phyloP scores from a whole-genome alignment of 2,888 invertebrate genomes.

The Lomographa bimaculata region DNA sequence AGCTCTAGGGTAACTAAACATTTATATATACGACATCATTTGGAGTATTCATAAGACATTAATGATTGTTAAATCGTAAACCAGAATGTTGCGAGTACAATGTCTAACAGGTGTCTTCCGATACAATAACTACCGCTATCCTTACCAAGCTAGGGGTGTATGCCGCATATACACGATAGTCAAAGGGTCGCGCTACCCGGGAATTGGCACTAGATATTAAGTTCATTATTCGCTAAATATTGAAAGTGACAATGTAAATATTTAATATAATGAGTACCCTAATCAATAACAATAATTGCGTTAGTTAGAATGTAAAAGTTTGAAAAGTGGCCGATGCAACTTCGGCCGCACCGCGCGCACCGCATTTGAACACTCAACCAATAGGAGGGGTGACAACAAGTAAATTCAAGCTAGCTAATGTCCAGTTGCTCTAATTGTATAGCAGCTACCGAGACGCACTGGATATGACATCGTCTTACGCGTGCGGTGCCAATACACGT shows the following conservation, averaged over 20 bases:
- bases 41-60: conserved; percentile 18
- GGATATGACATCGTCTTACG: no score
- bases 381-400: conserved; percentile 47
- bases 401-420: conserved; percentile 39
- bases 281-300: conserved; percentile 68
- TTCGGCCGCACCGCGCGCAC: conserved; percentile 47
- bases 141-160: conserved; percentile 65
- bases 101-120: conserved; percentile 41
- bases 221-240: conserved; percentile 64
- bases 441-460: conserved; percentile 2
- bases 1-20: conserved; percentile 38
- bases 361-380: conserved; percentile 48
- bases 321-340: conserved; percentile 46
- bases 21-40: conserved; percentile 18
- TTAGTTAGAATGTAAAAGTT: conserved; percentile 60
- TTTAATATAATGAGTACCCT: conserved; percentile 65
- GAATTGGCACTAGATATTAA: conserved; percentile 67
- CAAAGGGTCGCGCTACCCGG: conserved; percentile 61
- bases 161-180: conserved; percentile 59
- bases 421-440: conserved; percentile 15
- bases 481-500: no score
- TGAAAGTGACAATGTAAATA: conserved; percentile 65
- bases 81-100: conserved; percentile 36
- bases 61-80: conserved; percentile 10
- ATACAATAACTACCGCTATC: conserved; percentile 67